These are phyloP conservation scores for Stegana nigrithorax DNA, from an alignment of 2,888 invertebrate species.

Conservation along the genomic window DNA sequence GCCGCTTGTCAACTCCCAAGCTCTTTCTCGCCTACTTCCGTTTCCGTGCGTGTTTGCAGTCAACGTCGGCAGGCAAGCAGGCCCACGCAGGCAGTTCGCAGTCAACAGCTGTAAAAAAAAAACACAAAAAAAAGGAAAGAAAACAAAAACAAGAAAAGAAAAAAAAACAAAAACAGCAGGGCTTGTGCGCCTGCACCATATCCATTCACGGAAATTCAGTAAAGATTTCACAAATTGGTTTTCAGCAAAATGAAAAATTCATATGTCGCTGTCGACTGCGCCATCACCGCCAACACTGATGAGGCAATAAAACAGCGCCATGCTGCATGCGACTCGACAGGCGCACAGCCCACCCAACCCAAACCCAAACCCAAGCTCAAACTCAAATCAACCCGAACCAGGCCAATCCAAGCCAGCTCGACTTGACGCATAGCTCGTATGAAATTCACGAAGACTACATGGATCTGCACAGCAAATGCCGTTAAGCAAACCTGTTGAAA, in stretches of 20 bases:
- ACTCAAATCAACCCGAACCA: too few species aligned
- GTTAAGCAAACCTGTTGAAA: constrained; percentile 51
- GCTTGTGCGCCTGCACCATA: constrained; percentile 13
- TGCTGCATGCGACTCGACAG: too few species aligned
- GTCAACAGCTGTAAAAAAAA: not conserved
- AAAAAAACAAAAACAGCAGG: too few species aligned
- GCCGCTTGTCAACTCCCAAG: too few species aligned
- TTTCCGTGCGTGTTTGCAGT: not conserved
- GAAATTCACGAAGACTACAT: constrained; percentile 26
- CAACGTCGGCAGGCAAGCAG: not conserved
- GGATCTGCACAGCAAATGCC: too few species aligned
- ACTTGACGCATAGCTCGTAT: too few species aligned
- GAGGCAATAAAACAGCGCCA: constrained; percentile 5
- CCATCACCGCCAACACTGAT: not conserved
- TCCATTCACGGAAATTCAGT: constrained; percentile 36
- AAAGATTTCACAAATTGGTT: constrained; percentile 58
- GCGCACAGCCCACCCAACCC: not conserved
- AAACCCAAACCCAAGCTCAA: not conserved
- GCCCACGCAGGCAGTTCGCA: not conserved
- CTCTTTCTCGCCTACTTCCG: not conserved
- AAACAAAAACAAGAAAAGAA: too few species aligned
- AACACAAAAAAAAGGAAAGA: not conserved
- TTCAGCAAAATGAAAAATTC: constrained; percentile 59
- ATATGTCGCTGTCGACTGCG: constrained; percentile 38
- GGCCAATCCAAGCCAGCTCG: too few species aligned